Evolutionary conservation across 2,797 vertebrate genomes (phyloP).

Genomic region (Enteromius argenteus): DNA sequence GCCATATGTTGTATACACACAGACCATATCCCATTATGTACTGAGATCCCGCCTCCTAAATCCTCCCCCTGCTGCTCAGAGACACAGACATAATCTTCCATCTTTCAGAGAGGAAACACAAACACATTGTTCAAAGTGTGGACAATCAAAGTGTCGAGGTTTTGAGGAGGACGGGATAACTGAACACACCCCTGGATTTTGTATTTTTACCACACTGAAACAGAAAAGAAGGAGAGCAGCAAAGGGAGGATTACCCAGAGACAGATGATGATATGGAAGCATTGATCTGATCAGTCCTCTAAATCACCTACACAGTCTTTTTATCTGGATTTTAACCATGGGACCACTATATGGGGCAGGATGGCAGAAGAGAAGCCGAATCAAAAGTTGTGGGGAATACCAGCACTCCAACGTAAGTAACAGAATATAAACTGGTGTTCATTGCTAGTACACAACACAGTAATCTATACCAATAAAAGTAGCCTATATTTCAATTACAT

Average conservation of each 20-base stretch:
- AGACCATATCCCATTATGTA: conserved; percentile 28
- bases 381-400: conserved; percentile 46
- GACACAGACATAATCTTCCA: conserved; percentile 44
- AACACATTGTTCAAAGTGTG: conserved; percentile 9
- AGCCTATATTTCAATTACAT: too few species aligned
- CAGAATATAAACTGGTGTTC: neutral
- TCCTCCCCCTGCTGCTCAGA: conserved; percentile 41
- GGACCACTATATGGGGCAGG: conserved; percentile 30
- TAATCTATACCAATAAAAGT: neutral
- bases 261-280: conserved; percentile 25
- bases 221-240: neutral
- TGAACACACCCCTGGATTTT: conserved; percentile 6
- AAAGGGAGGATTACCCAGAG: neutral
- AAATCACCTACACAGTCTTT: neutral
- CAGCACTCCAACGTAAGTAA: conserved; percentile 37
- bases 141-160: conserved; percentile 7
- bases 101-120: conserved; percentile 18
- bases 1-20: conserved; percentile 15
- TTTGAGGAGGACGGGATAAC: neutral
- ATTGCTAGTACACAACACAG: neutral
- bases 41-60: conserved; percentile 28
- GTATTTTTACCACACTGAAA: conserved; percentile 18
- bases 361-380: conserved; percentile 42
- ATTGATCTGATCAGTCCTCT: conserved; percentile 20
- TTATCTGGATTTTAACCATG: conserved; percentile 36